Percentiles rank a stretch among this genome's conserved stretches.
Evolutionary conservation across 2,113 vertebrate genomes (phyloP).

Genomic region (Alexandromys fortis): DNA sequence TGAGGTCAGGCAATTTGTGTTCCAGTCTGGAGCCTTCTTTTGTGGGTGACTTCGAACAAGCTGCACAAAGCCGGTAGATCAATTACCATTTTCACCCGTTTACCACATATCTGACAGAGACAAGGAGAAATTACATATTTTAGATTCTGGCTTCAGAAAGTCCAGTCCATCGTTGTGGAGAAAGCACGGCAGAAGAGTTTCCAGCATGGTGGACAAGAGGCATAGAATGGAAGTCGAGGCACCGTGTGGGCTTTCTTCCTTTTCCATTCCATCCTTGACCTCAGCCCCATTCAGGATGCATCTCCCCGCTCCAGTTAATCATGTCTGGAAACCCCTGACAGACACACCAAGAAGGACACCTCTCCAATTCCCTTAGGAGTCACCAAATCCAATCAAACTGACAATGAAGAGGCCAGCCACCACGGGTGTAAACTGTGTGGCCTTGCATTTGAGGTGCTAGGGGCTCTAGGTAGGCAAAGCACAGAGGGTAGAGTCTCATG

Average conservation of each 20-base stretch:
- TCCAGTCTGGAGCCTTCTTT: not conserved
- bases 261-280: not conserved
- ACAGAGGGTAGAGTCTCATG: not conserved
- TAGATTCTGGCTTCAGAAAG: not conserved
- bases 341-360: not conserved
- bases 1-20: not conserved
- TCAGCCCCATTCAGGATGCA: not conserved
- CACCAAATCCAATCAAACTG: not conserved
- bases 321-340: not conserved
- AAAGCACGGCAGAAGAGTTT: not conserved
- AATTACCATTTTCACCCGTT: not conserved
- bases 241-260: not conserved
- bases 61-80: no score
- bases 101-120: not conserved
- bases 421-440: not conserved
- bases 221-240: not conserved
- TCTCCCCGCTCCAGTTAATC: not conserved
- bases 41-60: not conserved
- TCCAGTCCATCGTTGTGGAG: not conserved
- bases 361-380: not conserved
- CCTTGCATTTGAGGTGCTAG: accelerated
- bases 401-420: not conserved
- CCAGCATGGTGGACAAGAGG: not conserved
- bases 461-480: not conserved
- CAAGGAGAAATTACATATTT: not conserved